phyloP scores from a whole-genome alignment of 2,797 vertebrate genomes.

The Petrocephalus sullivani region DNA sequence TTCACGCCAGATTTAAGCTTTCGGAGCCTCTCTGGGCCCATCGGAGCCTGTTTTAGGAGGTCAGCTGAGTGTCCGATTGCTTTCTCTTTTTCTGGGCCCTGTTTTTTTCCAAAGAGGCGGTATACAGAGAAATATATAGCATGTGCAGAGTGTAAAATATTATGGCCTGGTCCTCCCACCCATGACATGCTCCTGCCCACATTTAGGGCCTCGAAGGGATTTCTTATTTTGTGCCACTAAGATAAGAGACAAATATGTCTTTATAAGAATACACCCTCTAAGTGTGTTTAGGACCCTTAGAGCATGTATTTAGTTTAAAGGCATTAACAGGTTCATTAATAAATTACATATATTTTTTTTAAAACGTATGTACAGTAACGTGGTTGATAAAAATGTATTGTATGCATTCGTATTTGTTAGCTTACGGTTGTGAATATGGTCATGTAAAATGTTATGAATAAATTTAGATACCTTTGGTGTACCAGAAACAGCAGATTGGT shows the following conservation, averaged over 20 bases:
- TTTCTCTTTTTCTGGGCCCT: not conserved
- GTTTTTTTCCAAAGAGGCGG: not conserved
- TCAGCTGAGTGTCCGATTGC: not conserved
- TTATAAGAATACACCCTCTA: not conserved
- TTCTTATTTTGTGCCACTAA: not conserved
- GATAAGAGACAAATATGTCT: not conserved
- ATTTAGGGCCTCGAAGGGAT: not conserved
- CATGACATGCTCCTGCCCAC: not conserved
- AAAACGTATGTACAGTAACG: not conserved
- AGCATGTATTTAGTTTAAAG: not conserved
- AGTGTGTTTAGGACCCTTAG: not conserved
- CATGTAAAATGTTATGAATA: not conserved
- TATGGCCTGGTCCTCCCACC: not conserved
- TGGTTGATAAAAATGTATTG: not conserved
- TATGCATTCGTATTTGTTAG: not conserved
- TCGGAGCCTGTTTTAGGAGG: slow-evolving; percentile 2
- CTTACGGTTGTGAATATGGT: not conserved
- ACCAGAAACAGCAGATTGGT: not conserved
- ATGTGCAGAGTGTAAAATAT: not conserved
- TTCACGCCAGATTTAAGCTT: not conserved
- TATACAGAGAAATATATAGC: not conserved
- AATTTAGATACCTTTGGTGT: not conserved
- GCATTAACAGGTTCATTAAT: not conserved
- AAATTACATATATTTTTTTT: not conserved
- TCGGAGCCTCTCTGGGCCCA: not conserved